These are phyloP conservation scores for Heterodera filipjevi DNA, from an alignment of 2,888 invertebrate genomes.

Conservation along the genomic window DNA sequence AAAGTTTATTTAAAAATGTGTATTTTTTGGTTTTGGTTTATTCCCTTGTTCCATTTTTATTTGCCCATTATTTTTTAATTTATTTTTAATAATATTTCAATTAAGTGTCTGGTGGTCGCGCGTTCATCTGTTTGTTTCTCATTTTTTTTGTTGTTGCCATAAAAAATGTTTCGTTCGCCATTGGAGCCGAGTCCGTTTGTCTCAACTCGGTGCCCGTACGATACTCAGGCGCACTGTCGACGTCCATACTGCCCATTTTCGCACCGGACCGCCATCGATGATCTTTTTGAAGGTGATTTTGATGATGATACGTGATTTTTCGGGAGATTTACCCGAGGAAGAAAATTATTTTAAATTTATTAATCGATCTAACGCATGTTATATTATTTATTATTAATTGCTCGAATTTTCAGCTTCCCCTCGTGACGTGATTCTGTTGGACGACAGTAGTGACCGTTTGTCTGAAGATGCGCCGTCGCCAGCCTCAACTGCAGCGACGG, in stretches of 20 bases:
- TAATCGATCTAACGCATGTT: no score
- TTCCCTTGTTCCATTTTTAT: no score
- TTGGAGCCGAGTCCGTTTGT: background rate
- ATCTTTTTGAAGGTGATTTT: background rate
- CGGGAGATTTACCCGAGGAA: no score
- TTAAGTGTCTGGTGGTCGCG: background rate
- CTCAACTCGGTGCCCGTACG: slow-evolving; percentile 11
- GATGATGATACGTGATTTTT: background rate
- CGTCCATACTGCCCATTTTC: slow-evolving; percentile 17
- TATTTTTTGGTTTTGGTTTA: no score
- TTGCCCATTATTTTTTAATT: no score
- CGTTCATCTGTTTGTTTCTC: background rate
- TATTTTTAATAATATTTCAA: background rate
- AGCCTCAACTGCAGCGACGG: background rate
- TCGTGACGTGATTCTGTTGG: background rate
- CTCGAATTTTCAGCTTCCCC: no score
- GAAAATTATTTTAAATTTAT: no score
- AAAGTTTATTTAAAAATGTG: no score
- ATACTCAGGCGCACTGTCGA: background rate
- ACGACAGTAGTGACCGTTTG: background rate
- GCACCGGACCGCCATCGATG: background rate
- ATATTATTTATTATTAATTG: no score
- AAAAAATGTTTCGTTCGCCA: slow-evolving; percentile 1
- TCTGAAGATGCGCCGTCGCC: background rate
- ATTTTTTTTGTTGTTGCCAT: background rate